A percentile compares a stretch with the other conserved stretches of the same genome.
Evolutionary conservation across 2,797 vertebrate species (phyloP).

Genomic region (Champsocephalus esox): DNA sequence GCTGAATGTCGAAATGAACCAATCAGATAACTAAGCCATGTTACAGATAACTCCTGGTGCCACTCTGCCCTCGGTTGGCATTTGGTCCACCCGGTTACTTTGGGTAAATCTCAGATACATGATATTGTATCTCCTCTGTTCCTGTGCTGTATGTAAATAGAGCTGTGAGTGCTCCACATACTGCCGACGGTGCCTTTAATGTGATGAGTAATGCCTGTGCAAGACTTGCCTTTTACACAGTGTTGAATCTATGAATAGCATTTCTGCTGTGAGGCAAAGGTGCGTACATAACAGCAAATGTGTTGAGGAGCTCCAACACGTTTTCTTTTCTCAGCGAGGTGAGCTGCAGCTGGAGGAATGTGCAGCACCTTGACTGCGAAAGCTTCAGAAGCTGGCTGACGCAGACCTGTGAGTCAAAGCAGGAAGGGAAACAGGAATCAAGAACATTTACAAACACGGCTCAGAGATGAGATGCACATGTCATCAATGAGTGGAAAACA

Average conservation of each 20-base stretch:
- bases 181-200: slow-evolving; percentile 6
- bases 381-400: slow-evolving; percentile 17
- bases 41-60: no score
- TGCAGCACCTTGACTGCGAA: slow-evolving; percentile 26
- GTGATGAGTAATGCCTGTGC: slow-evolving; percentile 22
- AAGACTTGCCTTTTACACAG: slow-evolving; percentile 11
- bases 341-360: slow-evolving; percentile 26
- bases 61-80: no score
- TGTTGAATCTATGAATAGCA: slow-evolving; percentile 34
- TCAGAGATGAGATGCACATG: slow-evolving; percentile 24
- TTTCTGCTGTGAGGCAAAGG: slow-evolving; percentile 27
- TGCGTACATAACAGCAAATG: slow-evolving; percentile 43
- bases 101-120: background rate
- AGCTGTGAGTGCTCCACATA: background rate
- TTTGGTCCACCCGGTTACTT: no score
- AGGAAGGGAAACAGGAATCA: background rate
- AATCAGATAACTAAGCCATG: no score
- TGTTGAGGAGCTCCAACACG: slow-evolving; percentile 12
- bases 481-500: slow-evolving; percentile 49
- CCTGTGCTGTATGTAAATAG: background rate
- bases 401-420: slow-evolving; percentile 15
- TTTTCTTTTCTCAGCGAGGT: slow-evolving; percentile 31
- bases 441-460: slow-evolving; percentile 26
- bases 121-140: background rate
- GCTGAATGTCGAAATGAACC: no score